Percentiles rank a stretch among this genome's conserved stretches.
Conservation (phyloP, 92 coral and sea anemone species). For the Paragorgia papillata region DNA sequence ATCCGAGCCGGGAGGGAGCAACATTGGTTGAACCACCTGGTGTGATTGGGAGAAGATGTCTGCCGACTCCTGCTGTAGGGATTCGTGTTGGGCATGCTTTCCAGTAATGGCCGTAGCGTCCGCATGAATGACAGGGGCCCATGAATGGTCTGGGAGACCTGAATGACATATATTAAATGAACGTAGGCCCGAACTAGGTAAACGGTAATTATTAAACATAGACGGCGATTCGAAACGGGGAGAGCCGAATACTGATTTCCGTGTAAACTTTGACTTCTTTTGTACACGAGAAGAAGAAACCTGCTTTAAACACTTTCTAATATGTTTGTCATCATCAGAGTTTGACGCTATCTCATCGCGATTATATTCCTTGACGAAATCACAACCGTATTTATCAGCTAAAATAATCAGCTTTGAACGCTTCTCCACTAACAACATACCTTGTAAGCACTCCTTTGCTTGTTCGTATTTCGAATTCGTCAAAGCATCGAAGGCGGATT, state of each 20-base stretch:
- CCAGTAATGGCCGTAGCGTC: not conserved
- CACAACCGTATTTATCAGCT: slow-evolving; percentile 17
- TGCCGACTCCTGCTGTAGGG: slow-evolving; percentile 1
- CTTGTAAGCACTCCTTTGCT: not conserved
- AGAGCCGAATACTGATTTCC: not conserved
- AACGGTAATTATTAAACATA: not conserved
- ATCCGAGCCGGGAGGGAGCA: too few relatives aligned
- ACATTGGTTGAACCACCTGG: too few relatives aligned
- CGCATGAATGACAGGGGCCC: slow-evolving; percentile 4
- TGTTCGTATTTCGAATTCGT: slow-evolving; percentile 1
- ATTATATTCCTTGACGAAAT: slow-evolving; percentile 12
- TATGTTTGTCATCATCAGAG: too few relatives aligned
- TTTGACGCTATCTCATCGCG: slow-evolving; percentile 1
- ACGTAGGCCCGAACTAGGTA: not conserved
- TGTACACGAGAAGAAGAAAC: not conserved
- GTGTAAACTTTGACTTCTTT: not conserved
- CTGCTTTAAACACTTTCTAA: not conserved
- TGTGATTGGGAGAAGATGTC: not conserved
- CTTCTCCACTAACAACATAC: not conserved
- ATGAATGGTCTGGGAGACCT: not conserved
- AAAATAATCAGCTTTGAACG: too few relatives aligned
- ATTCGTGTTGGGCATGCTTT: not conserved
- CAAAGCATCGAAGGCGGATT: slow-evolving; percentile 7
- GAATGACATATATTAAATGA: not conserved
- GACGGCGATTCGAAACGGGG: not conserved